Evolutionary conservation across 2,888 invertebrate species (phyloP), one percentile per base, ranked within the genome.

Genomic region (Parapristionchus giblindavisi): DNA sequence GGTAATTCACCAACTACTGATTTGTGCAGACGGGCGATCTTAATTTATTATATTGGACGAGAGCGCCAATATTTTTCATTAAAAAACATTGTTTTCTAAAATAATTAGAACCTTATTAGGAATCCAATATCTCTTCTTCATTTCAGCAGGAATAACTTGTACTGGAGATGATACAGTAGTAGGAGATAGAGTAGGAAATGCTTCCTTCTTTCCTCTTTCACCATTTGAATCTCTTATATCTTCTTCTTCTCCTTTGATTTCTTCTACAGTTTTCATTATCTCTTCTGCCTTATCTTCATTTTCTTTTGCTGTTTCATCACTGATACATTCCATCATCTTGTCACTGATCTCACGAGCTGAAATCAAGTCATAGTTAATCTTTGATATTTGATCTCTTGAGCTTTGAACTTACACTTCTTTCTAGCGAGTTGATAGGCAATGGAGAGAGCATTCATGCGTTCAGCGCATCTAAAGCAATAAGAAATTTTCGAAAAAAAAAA

Each of bases 371-470:
- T 63, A n/a, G n/a, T n/a, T n/a, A n/a, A n/a, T n/a, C 17, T 63
- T 43, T 38, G 40, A 8, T 4, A 1, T 34, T 34, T 11, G 29
- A 1, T n/a, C n/a, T n/a, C n/a, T n/a, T n/a, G n/a, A n/a, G n/a
- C n/a, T 43, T 14, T 43, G 17, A 27, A 70, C 70, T 54, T 34
- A 40, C 79, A 76, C 58, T 82, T 82, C 52, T 79, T 80, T n/a
- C 77, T 76, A 21, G 80, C 81, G 40, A 79, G 79, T 66, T 80
- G 80, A 43, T 82, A 82, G 1, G 81, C 77, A 0, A 81, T 71
- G 0, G 80, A 80, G 21, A 82, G 79, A n/a, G 82, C 82, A 54
- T 82, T 82, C 81, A 82, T 81, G 52, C 82, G 54, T 56, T 82
- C 82, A 24, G 78, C 82, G 54, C 82, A 82, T 60, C 82, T 77